A percentile compares a stretch with the other conserved stretches of the same genome.
Evolutionary conservation across 2,113 vertebrate species (phyloP).

Genomic region (Perognathus longimembris): DNA sequence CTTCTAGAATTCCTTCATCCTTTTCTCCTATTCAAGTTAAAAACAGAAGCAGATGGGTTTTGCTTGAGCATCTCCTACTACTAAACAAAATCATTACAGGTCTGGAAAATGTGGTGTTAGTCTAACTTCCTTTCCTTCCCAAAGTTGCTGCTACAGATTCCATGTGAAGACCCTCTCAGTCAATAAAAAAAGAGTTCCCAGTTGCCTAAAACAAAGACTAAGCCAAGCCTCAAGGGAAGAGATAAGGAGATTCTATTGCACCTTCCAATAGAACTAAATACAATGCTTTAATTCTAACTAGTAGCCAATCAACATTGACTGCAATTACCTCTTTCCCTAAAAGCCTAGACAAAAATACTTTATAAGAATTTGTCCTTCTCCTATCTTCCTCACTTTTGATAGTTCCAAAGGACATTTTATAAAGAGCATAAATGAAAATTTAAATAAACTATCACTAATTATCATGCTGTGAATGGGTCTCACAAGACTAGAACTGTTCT

Average conservation of each 20-base stretch:
- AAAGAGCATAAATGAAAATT: not conserved
- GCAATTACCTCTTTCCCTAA: not conserved
- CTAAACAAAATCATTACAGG: not conserved
- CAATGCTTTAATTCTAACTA: not conserved
- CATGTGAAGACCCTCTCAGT: not conserved
- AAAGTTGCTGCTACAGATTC: not conserved
- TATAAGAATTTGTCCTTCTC: not conserved
- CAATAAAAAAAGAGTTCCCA: not conserved
- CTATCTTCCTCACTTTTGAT: not conserved
- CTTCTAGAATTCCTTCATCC: not conserved
- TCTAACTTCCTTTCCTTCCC: not conserved
- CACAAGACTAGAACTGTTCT: slow-evolving; percentile 8
- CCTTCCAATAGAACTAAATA: not conserved
- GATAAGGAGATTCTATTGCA: not conserved
- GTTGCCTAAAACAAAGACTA: not conserved
- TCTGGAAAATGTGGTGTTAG: not conserved
- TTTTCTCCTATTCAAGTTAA: slow-evolving; percentile 28
- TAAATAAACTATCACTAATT: slow-evolving; percentile 41
- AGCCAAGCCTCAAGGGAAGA: not conserved
- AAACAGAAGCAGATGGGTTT: not conserved
- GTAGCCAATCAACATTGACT: not conserved
- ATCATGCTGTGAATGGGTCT: not conserved
- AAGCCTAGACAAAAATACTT: not conserved
- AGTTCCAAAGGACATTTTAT: not conserved
- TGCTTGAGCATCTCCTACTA: not conserved